Percentiles rank a stretch among this genome's conserved stretches.
Conservation (phyloP, 1,140 invertebrate genomes). For the Coptotermes formosanus region DNA sequence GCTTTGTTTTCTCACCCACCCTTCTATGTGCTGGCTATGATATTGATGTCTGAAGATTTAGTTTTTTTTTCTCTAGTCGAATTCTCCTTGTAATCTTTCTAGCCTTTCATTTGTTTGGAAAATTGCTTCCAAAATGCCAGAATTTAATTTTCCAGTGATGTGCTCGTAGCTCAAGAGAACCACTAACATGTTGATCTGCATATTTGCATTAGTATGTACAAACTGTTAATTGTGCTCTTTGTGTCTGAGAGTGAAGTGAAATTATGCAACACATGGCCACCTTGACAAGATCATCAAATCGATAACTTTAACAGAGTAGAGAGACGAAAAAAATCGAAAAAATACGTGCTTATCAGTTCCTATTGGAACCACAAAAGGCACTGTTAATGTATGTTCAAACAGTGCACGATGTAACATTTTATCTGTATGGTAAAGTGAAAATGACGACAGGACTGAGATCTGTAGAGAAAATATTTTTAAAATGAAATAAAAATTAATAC, state of each 20-base stretch:
- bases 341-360: conserved; percentile 2
- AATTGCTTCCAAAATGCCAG: no score
- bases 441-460: background rate
- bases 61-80: no score
- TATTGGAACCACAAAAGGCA: background rate
- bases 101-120: no score
- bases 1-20: no score
- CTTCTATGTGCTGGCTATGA: no score
- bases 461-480: background rate
- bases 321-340: background rate
- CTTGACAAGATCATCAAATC: background rate
- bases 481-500: background rate
- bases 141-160: no score
- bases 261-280: background rate
- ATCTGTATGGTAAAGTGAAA: background rate
- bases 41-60: no score
- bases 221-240: background rate
- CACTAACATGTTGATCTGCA: background rate
- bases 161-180: background rate
- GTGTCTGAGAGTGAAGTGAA: background rate
- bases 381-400: background rate
- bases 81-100: no score
- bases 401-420: background rate
- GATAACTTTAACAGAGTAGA: background rate
- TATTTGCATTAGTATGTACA: background rate